These are phyloP conservation scores for Syngnathus typhle DNA, from an alignment of 2,113 vertebrate genomes.

Conservation along the genomic window DNA sequence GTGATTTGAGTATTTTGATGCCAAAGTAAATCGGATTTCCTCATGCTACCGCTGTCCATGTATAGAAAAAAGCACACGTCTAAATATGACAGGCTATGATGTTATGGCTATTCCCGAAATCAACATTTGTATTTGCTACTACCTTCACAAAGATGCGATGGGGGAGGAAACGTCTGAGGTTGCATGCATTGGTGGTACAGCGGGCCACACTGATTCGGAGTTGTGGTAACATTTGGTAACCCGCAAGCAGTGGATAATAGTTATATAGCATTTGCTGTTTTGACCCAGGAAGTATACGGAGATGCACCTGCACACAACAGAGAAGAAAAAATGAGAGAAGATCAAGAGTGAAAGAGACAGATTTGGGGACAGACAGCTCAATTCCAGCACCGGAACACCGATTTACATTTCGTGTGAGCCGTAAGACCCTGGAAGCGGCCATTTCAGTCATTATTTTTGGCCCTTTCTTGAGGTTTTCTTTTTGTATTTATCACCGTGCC, in stretches of 20 bases:
- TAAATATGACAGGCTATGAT: not conserved
- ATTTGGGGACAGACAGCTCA: not conserved
- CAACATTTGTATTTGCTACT: not conserved
- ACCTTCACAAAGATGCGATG: slow-evolving; percentile 97
- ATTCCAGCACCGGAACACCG: too few species aligned
- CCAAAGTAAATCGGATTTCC: not conserved
- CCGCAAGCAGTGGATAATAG: slow-evolving; percentile 95
- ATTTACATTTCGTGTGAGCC: too few species aligned
- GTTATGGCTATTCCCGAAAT: too few species aligned
- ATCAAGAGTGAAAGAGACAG: not conserved
- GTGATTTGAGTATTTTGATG: not conserved
- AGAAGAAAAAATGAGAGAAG: not conserved
- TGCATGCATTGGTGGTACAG: slow-evolving; percentile 75
- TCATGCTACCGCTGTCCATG: not conserved
- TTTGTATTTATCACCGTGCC: too few species aligned
- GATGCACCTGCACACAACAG: slow-evolving; percentile 74
- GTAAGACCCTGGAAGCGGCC: too few species aligned
- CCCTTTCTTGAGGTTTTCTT: too few species aligned
- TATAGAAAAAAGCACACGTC: not conserved
- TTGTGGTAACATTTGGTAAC: slow-evolving; percentile 88
- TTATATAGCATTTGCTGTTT: slow-evolving; percentile 95
- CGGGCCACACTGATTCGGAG: slow-evolving; percentile 82
- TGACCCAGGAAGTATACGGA: slow-evolving; percentile 86
- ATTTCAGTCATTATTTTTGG: too few species aligned
- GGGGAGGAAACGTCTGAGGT: slow-evolving; percentile 85